Evolutionary conservation across 2,888 invertebrate species (phyloP).

Genomic region (Leptothorax acervorum): DNA sequence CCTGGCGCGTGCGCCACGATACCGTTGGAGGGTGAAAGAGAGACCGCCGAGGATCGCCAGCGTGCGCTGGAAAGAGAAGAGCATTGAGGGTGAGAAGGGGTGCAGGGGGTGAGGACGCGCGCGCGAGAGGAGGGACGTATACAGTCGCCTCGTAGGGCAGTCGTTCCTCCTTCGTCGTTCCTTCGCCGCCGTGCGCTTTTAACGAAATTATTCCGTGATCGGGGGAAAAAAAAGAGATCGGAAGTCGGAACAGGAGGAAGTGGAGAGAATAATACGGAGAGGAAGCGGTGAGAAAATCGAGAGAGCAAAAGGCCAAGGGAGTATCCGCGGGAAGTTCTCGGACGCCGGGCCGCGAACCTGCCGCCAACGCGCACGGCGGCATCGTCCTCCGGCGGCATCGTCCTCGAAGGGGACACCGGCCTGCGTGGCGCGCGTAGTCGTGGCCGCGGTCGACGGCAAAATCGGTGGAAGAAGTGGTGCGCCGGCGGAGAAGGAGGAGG

Average conservation of each 20-base stretch:
- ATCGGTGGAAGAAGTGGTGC: constrained; percentile 67
- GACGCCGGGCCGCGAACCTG: constrained; percentile 62
- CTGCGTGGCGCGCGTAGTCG: constrained; percentile 51
- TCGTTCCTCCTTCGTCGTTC: constrained; percentile 82
- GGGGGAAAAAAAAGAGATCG: constrained; percentile 30
- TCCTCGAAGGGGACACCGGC: constrained; percentile 31
- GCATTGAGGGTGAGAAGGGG: constrained; percentile 37
- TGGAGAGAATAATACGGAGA: neutral
- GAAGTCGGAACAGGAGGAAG: neutral
- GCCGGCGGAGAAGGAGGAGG: constrained; percentile 58
- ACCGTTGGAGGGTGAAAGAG: constrained; percentile 20
- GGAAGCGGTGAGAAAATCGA: neutral
- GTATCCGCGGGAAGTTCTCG: constrained; percentile 23
- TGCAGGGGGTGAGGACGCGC: constrained; percentile 61
- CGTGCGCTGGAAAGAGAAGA: constrained; percentile 32
- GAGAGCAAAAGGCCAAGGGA: neutral
- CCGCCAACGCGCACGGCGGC: constrained; percentile 57
- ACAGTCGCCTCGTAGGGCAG: constrained; percentile 79
- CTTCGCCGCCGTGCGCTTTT: constrained; percentile 80
- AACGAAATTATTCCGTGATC: constrained; percentile 79
- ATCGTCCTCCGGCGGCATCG: constrained; percentile 55
- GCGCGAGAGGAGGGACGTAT: constrained; percentile 75
- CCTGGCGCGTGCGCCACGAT: constrained; percentile 58
- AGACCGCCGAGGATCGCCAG: constrained; percentile 32
- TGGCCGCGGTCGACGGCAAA: constrained; percentile 58